Base-by-base conservation (phyloP, 2,888 invertebrate species). In the Rhyacophila evoluta region DNA sequence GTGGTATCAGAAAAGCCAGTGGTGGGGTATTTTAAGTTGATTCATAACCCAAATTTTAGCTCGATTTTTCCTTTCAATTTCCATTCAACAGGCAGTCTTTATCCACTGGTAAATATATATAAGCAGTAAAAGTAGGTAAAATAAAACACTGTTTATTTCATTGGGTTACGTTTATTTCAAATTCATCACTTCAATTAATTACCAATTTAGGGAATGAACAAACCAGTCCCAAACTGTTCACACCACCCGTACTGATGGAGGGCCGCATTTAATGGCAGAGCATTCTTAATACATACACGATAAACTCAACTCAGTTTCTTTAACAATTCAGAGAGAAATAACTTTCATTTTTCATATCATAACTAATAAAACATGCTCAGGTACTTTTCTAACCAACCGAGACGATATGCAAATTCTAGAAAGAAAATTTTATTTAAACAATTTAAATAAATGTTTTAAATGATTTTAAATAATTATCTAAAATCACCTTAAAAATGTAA, bases 381-480 rank as follows among this genome's bases (percentile, higher is more conserved):
- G 81, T 81, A 81, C 81, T 75, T 70, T 78, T 78, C 79, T 79
- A 79, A 79, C 68, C 74, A 69, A 73, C 38, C 77, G n/a, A 27
- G 75, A 75, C 78, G 81, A 81, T 81, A 81, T 81, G 81, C 77
- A 75, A 77, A 75, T 78, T 71, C 78, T 80, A 80, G 67, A 67
- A 72, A n/a, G 33, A 70, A 33, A 39, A 37, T 41, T 69, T 5
- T 19, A 12, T 55, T 55, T 8, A 25, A 55, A 55, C 55, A 12
- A 33, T 55, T 12, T 39, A 55, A 55, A 10, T 55, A 41, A 41
- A 55, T 19, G 25, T 19, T 55, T 55, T 25, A 10, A 55, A 55
- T 25, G 8, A 25, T 55, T 55, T 55, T 25, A 19, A 55, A 25
- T 6, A 39, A 12, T 39, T 2, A 55, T 55, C 19, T 41, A 19